Percentiles rank a stretch among this genome's conserved stretches.
These are phyloP conservation scores for Microchirus variegatus DNA, from an alignment of 2,797 vertebrate species.

Conservation along the genomic window DNA sequence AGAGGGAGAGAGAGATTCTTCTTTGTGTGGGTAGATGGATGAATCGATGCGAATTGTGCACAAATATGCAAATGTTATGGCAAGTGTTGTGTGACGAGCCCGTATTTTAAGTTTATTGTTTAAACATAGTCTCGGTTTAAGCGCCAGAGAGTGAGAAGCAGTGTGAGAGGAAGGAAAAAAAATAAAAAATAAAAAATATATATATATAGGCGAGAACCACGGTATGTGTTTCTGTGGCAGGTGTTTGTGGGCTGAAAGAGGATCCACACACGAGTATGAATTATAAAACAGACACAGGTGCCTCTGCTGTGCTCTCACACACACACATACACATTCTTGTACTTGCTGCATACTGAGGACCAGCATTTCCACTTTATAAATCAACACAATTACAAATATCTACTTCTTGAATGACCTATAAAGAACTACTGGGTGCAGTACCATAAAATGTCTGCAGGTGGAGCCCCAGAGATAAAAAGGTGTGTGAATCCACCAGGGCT, in stretches of 20 bases:
- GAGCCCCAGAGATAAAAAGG: too few species aligned
- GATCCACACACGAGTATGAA: conserved; percentile 76
- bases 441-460: too few species aligned
- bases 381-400: too few species aligned
- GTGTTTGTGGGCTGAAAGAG: conserved; percentile 73
- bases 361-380: too few species aligned
- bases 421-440: too few species aligned
- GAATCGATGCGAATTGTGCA: conserved; percentile 8
- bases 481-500: too few species aligned
- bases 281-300: conserved; percentile 70
- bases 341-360: too few species aligned
- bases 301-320: conserved; percentile 29
- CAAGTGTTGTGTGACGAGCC: not conserved
- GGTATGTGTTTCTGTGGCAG: conserved; percentile 56
- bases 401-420: too few species aligned
- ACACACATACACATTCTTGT: too few species aligned
- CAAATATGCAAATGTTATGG: not conserved
- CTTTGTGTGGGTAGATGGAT: conserved; percentile 10
- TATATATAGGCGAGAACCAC: conserved; percentile 26
- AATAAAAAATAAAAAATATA: too few species aligned
- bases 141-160: conserved; percentile 5
- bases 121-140: conserved; percentile 10
- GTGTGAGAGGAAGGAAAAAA: conserved; percentile 6
- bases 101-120: not conserved
- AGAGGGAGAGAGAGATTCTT: not conserved